These are phyloP conservation scores for Psococerastis gibbosa DNA, from an alignment of 2,888 invertebrate species.

Conservation along the genomic window DNA sequence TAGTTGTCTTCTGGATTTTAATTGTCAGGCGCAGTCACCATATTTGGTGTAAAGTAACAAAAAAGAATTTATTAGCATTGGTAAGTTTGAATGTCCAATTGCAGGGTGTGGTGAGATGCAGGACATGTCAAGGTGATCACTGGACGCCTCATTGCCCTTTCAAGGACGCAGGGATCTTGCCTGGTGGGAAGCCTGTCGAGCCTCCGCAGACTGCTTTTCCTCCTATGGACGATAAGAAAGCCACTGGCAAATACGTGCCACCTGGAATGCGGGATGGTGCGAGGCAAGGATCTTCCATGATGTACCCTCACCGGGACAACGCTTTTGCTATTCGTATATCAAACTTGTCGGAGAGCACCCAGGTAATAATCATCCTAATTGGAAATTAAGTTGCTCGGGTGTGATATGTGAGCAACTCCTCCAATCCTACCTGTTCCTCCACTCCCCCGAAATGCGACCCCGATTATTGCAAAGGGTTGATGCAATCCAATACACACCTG, in stretches of 20 bases:
- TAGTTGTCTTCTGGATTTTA: too few species aligned
- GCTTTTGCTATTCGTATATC: conserved; percentile 85
- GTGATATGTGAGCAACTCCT: too few species aligned
- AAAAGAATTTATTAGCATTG: too few species aligned
- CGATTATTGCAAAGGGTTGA: too few species aligned
- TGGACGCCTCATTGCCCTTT: conserved; percentile 98
- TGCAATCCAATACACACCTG: too few species aligned
- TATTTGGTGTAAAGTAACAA: too few species aligned
- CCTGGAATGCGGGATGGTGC: conserved; percentile 75
- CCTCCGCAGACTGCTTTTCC: neutral
- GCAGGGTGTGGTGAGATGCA: conserved; percentile 56
- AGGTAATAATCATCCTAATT: too few species aligned
- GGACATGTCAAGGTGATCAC: conserved; percentile 88
- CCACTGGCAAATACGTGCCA: conserved; percentile 60
- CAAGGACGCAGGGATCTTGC: conserved; percentile 61
- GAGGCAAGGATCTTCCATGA: conserved; percentile 45
- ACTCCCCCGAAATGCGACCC: too few species aligned
- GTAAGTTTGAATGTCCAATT: too few species aligned
- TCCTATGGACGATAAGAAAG: conserved; percentile 26
- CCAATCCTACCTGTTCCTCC: too few species aligned
- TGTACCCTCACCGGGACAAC: conserved; percentile 50
- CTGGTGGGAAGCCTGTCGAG: conserved; percentile 40
- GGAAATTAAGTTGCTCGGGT: too few species aligned
- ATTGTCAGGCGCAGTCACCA: too few species aligned
- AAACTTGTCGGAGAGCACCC: conserved; percentile 89